Conservation (phyloP, 2,888 invertebrate genomes). For the Synergus umbraculus region DNA sequence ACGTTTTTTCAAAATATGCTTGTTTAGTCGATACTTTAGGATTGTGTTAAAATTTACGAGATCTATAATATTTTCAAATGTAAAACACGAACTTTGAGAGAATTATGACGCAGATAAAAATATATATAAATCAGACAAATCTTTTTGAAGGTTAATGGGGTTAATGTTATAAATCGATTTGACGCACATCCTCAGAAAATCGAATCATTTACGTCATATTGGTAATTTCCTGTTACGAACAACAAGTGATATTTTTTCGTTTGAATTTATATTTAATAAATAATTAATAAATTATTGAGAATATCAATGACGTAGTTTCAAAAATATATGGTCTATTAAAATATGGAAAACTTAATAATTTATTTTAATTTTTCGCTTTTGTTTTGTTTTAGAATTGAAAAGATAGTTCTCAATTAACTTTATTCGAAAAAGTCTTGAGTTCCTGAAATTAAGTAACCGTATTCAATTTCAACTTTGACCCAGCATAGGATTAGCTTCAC, state of each 20-base stretch:
- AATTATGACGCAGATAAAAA: not conserved
- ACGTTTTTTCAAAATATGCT: not conserved
- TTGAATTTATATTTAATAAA: not conserved
- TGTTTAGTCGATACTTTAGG: not conserved
- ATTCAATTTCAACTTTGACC: slow-evolving; percentile 31
- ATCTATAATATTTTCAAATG: not conserved
- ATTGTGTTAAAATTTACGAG: not conserved
- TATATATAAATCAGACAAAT: not conserved
- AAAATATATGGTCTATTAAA: not conserved
- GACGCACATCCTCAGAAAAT: slow-evolving; percentile 24
- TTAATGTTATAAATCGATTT: slow-evolving; percentile 8
- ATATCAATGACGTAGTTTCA: not conserved
- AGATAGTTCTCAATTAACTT: not conserved
- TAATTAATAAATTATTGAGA: not conserved
- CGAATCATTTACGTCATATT: slow-evolving; percentile 22
- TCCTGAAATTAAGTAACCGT: not conserved
- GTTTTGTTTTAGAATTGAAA: not conserved
- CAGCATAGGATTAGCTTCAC: slow-evolving; percentile 3
- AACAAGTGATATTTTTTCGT: not conserved
- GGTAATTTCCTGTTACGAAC: slow-evolving; percentile 1
- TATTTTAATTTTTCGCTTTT: not conserved
- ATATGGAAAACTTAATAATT: not conserved
- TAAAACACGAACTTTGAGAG: not conserved
- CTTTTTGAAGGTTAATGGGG: not conserved
- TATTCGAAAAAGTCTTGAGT: not conserved